phyloP scores from a whole-genome alignment of 2,888 invertebrate species.

The Tromatobia lineatoria region DNA sequence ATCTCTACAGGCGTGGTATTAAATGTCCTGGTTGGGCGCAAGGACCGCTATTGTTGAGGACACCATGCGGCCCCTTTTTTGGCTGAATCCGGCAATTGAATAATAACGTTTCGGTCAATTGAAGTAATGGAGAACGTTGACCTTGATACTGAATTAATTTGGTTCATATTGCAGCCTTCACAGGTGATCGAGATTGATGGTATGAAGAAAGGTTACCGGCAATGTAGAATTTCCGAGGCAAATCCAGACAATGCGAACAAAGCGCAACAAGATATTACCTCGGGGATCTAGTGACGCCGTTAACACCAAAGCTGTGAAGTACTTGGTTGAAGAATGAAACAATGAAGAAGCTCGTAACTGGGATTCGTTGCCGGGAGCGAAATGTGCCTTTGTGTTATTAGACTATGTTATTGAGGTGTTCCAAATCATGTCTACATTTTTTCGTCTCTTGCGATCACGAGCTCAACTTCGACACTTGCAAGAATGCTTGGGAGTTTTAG shows the following conservation, averaged over 20 bases:
- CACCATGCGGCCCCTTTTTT: conserved; percentile 50
- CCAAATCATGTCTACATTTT: too few relatives aligned
- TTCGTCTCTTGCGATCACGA: too few relatives aligned
- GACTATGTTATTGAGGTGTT: too few relatives aligned
- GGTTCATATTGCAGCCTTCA: too few relatives aligned
- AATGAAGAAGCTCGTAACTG: conserved; percentile 63
- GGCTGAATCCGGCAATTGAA: conserved; percentile 4
- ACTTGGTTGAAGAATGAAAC: conserved; percentile 61
- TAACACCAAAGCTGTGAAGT: conserved; percentile 59
- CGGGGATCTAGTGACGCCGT: conserved; percentile 45
- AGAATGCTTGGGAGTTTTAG: too few relatives aligned
- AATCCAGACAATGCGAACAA: conserved; percentile 52
- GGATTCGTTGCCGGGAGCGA: conserved; percentile 26
- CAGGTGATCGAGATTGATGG: too few relatives aligned
- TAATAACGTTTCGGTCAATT: background rate
- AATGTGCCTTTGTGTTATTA: conserved; percentile 59
- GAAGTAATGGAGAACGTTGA: too few relatives aligned
- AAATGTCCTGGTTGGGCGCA: background rate
- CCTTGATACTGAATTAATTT: too few relatives aligned
- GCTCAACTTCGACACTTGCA: too few relatives aligned
- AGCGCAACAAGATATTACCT: conserved; percentile 60
- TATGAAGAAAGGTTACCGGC: conserved; percentile 52
- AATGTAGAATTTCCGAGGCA: background rate
- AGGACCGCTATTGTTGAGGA: background rate
- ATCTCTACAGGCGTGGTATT: background rate